These are phyloP conservation scores for Eristalinus sepulchralis DNA, from an alignment of 2,888 invertebrate species.

Conservation along the genomic window DNA sequence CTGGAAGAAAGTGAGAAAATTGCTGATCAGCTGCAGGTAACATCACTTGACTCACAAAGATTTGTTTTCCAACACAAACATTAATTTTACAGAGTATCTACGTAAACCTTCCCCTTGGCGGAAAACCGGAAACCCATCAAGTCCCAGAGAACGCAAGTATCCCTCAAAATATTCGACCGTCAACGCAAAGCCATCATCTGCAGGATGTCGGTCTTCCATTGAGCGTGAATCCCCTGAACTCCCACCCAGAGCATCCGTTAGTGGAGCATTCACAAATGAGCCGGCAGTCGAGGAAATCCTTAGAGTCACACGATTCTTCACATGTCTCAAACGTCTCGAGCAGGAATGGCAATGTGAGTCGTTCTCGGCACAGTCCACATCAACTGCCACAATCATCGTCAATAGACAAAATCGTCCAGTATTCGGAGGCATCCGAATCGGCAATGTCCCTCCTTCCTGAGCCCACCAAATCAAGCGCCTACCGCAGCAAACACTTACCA, in stretches of 20 bases:
- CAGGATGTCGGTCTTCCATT: constrained; percentile 42
- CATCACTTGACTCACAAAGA: neutral
- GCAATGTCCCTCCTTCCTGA: constrained; percentile 29
- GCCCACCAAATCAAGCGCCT: constrained; percentile 37
- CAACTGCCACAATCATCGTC: constrained; percentile 53
- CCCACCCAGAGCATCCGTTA: constrained; percentile 19
- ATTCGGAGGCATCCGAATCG: constrained; percentile 76
- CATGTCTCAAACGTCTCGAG: constrained; percentile 67
- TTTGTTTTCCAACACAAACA: neutral
- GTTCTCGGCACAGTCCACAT: constrained; percentile 36
- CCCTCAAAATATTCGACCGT: constrained; percentile 71
- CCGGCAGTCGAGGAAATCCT: constrained; percentile 43
- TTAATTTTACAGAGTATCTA: constrained; percentile 76
- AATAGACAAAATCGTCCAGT: constrained; percentile 77
- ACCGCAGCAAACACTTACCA: constrained; percentile 74
- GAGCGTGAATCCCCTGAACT: constrained; percentile 14
- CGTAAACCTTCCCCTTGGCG: constrained; percentile 78
- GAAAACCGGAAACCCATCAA: constrained; percentile 74
- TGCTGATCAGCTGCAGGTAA: constrained; percentile 82
- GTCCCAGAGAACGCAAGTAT: constrained; percentile 78
- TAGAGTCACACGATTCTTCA: constrained; percentile 68
- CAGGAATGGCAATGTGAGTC: constrained; percentile 48
- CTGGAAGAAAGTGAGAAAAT: constrained; percentile 82
- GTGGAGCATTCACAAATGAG: constrained; percentile 31
- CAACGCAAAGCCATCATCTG: constrained; percentile 29